These are phyloP conservation scores for Seira sanloemensis DNA, from an alignment of 2,888 invertebrate species.

Conservation along the genomic window DNA sequence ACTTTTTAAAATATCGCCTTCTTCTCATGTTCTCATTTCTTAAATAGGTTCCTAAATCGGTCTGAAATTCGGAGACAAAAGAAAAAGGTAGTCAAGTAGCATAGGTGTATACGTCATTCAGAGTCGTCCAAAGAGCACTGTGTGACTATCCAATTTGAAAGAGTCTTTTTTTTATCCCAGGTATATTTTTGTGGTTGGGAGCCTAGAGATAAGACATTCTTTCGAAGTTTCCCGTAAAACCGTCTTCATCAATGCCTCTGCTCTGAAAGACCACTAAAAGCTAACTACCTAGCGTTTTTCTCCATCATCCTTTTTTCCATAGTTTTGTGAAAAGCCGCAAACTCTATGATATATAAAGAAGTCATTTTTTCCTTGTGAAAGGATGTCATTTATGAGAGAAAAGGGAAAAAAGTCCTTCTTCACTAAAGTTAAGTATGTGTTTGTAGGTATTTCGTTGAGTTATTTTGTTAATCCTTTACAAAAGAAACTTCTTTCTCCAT, in stretches of 20 bases:
- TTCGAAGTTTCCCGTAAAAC: slow-evolving; percentile 8
- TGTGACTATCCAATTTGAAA: neutral
- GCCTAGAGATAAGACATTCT: slow-evolving; percentile 37
- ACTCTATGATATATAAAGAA: slow-evolving; percentile 2
- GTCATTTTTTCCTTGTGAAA: slow-evolving; percentile 31
- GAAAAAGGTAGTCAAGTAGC: neutral
- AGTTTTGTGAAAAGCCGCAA: neutral
- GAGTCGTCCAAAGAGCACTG: neutral
- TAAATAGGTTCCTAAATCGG: neutral
- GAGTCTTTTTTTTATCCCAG: neutral
- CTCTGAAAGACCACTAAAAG: neutral
- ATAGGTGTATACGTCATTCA: neutral
- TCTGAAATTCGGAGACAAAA: neutral
- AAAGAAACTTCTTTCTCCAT: slow-evolving; percentile 4
- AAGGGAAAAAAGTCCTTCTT: slow-evolving; percentile 21
- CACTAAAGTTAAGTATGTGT: neutral
- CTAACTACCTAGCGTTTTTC: neutral
- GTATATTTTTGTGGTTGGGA: neutral
- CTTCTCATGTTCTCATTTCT: neutral
- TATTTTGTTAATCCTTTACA: slow-evolving; percentile 4
- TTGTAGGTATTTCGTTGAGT: neutral
- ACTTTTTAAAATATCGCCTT: neutral
- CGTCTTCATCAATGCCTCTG: neutral
- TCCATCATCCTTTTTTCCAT: neutral
- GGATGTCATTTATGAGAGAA: slow-evolving; percentile 34